Conservation (phyloP, 2,888 invertebrate genomes). For the Drosophila mimetica region DNA sequence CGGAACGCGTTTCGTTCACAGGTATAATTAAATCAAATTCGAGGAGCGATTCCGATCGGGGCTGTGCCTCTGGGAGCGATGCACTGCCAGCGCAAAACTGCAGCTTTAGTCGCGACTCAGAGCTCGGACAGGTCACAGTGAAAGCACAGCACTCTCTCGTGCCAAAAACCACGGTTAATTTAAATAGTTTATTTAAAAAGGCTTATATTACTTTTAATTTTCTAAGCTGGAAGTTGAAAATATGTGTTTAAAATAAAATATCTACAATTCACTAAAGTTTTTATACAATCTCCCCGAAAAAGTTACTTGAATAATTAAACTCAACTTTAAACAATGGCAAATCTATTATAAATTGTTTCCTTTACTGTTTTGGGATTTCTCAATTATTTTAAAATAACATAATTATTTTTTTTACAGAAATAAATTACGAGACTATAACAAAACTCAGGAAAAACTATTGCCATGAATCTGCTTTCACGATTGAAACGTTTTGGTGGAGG, state of each 20-base stretch:
- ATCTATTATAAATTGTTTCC: too few relatives aligned
- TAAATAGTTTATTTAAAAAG: background rate
- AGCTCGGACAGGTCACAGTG: conserved; percentile 33
- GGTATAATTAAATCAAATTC: conserved; percentile 71
- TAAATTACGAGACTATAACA: background rate
- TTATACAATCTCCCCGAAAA: too few relatives aligned
- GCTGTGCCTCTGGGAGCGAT: conserved; percentile 32
- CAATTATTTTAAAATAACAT: background rate
- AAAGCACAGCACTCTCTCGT: too few relatives aligned
- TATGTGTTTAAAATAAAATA: too few relatives aligned
- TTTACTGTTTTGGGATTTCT: too few relatives aligned
- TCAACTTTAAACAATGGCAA: too few relatives aligned
- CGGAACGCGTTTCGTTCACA: conserved; percentile 29
- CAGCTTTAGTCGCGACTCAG: conserved; percentile 54
- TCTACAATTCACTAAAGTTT: too few relatives aligned
- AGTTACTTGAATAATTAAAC: background rate
- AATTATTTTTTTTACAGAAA: background rate
- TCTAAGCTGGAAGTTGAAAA: background rate
- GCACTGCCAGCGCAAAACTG: conserved; percentile 30
- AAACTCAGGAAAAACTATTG: background rate
- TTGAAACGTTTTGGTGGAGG: conserved; percentile 52
- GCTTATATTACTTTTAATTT: background rate
- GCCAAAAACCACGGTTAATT: background rate
- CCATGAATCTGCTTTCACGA: conserved; percentile 64
- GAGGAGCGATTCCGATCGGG: conserved; percentile 23